Base-by-base conservation (phyloP, 2,888 invertebrate genomes). In the Lamellibrachia columna region DNA sequence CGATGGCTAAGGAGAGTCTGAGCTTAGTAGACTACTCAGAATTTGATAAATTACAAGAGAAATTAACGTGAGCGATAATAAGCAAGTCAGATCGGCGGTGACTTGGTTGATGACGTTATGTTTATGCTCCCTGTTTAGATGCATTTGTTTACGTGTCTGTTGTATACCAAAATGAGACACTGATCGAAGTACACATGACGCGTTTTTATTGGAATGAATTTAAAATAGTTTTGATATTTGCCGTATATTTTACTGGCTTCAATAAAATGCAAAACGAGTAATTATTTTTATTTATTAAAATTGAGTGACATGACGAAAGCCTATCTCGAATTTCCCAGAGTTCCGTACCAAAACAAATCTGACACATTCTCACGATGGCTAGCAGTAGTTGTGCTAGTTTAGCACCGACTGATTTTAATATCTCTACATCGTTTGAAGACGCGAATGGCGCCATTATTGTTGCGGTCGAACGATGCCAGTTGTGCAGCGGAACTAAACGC, bases 381-480 rank as follows among this genome's bases (percentile, higher is more conserved):
- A 91, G 91, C 91, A 93, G 93, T 90, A 93, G 93, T 75, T 92
- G 75, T 75, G 75, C 75, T 75, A 75, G 75, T 75, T 75, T 92
- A 53, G 93, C 93, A 75, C 93, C 93, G 9, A 93, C 93, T n/a
- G 93, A 93, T 91, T 93, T 93, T 75, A 75, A 90, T 9, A 58
- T 93, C 22, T 55, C 60, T 53, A 93, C 90, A n/a, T 93, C 93
- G 2, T 92, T 93, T 91, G 94, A 94, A 28, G 92, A 92, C 2
- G 60, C 91, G 7, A 91, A 92, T 90, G 92, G 93, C 4, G 92
- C 75, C 11, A 94, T 94, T 15, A 93, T 93, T 92, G 93, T 94
- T 28, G 93, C 94, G 52, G 94, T 94, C 15, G 94, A 94, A 91
- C 91, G 93, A 9, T 94, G 94, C 90, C 93, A 93, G 60, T 58